phyloP scores from a whole-genome alignment of 2,797 vertebrate genomes.

The Sebastes taczanowskii region DNA sequence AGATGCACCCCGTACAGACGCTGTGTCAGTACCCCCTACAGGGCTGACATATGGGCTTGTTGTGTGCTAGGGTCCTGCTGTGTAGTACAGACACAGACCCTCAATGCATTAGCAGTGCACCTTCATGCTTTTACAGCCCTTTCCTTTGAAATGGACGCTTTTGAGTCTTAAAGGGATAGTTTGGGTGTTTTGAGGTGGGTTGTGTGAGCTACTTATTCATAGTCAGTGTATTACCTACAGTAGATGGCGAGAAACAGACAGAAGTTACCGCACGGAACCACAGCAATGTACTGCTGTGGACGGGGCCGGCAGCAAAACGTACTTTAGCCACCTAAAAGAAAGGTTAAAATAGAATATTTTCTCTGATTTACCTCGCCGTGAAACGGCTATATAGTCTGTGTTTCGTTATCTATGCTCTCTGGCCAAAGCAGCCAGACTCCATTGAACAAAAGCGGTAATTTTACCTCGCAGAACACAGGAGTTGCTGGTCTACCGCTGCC shows the following conservation, averaged over 20 bases:
- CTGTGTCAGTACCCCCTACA: conserved; percentile 8
- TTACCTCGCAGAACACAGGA: too few species aligned
- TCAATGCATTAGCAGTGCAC: background rate
- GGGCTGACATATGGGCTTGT: conserved; percentile 36
- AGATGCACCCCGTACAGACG: conserved; percentile 14
- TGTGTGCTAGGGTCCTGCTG: conserved; percentile 37
- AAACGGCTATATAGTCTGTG: too few species aligned
- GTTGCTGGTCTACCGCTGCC: too few species aligned
- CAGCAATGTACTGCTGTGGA: too few species aligned
- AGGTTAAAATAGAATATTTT: too few species aligned
- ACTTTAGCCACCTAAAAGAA: too few species aligned
- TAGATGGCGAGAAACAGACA: background rate
- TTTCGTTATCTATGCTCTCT: too few species aligned
- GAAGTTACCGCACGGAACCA: too few species aligned
- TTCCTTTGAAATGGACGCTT: background rate
- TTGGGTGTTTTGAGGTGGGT: background rate
- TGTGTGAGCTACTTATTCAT: background rate
- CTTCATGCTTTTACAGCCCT: conserved; percentile 19
- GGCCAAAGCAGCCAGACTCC: too few species aligned
- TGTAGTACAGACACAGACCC: conserved; percentile 2
- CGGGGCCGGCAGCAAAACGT: too few species aligned
- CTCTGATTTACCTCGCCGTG: too few species aligned
- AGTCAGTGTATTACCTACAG: background rate
- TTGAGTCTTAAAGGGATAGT: background rate
- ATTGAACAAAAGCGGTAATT: too few species aligned